These are phyloP conservation scores for Gastracanthus pulcherrimus DNA, from an alignment of 2,888 invertebrate species.

Conservation along the genomic window DNA sequence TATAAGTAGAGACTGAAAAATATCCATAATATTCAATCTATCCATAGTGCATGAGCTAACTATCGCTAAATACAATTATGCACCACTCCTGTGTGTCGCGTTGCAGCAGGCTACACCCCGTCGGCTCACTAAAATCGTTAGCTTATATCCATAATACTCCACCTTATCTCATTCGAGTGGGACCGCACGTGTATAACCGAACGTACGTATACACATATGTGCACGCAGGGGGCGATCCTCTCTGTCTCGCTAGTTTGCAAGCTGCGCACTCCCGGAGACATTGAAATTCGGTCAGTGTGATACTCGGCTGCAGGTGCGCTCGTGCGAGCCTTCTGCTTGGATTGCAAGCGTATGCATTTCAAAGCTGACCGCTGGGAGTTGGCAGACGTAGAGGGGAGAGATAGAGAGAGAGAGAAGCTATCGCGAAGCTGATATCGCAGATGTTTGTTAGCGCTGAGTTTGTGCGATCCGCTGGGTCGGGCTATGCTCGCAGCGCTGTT, in stretches of 20 bases:
- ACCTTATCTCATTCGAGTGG: too few species aligned
- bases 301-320: constrained; percentile 14
- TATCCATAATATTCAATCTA: too few species aligned
- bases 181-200: too few species aligned
- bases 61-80: too few species aligned
- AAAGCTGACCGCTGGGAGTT: not conserved
- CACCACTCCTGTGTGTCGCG: too few species aligned
- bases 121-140: too few species aligned
- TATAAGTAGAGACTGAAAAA: too few species aligned
- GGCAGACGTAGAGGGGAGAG: not conserved
- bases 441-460: constrained; percentile 23
- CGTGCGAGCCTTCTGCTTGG: not conserved
- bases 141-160: too few species aligned
- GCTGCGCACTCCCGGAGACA: constrained; percentile 11
- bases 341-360: constrained; percentile 48
- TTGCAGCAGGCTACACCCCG: too few species aligned
- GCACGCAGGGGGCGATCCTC: not conserved
- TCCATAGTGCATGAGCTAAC: too few species aligned
- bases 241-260: not conserved
- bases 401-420: too few species aligned
- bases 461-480: constrained; percentile 4
- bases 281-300: constrained; percentile 48
- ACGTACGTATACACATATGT: too few species aligned
- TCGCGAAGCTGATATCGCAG: constrained; percentile 29
- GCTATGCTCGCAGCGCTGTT: not conserved